Evolutionary conservation across 23 tunicate species (phyloP).

Genomic region (Phallusia fumigata): DNA sequence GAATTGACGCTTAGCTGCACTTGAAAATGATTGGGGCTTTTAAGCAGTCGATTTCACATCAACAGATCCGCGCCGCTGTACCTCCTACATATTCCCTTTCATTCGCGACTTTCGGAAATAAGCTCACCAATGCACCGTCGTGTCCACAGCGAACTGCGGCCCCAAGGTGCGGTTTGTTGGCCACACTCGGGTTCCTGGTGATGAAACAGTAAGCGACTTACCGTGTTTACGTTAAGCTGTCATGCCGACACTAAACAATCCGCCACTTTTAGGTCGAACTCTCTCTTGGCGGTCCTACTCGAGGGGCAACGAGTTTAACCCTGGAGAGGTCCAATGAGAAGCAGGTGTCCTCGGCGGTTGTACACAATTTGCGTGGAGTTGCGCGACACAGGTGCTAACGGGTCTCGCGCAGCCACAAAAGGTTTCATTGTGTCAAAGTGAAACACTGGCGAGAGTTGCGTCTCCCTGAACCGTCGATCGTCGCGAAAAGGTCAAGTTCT

Average conservation of each 20-base stretch:
- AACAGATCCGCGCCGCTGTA: background rate
- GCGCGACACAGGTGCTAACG: conserved; percentile 1
- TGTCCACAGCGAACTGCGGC: background rate
- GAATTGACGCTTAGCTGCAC: background rate
- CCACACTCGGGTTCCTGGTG: background rate
- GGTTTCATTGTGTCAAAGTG: background rate
- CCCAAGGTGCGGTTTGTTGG: background rate
- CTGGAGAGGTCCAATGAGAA: background rate
- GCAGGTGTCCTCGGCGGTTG: background rate
- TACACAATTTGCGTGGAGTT: background rate
- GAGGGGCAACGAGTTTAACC: background rate
- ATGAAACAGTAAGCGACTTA: background rate
- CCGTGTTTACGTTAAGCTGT: background rate
- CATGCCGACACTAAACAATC: background rate
- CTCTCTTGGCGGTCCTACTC: background rate
- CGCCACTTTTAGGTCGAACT: background rate
- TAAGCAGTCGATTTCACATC: conserved; percentile 4
- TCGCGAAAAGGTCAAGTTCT: background rate
- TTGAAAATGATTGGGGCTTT: background rate
- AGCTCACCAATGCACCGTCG: background rate
- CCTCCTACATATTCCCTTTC: no score
- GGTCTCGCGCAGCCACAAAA: background rate
- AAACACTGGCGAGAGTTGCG: background rate
- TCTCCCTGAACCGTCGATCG: background rate
- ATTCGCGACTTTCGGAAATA: background rate